Evolutionary conservation across 2,888 invertebrate species (phyloP).

Genomic region (Dryococelus australis): DNA sequence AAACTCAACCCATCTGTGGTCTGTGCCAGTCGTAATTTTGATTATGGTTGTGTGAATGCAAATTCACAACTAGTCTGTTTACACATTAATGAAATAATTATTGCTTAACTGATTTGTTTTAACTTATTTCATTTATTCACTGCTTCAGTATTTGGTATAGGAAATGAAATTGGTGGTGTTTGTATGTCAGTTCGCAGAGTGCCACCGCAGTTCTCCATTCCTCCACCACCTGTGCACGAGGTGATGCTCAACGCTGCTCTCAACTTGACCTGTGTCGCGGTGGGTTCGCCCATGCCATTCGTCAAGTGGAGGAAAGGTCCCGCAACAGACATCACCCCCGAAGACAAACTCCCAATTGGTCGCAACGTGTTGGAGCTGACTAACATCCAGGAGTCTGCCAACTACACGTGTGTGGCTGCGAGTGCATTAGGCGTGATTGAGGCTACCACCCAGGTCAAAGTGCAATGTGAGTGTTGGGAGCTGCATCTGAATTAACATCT

Average conservation of each 20-base stretch:
- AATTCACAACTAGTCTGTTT: too few relatives aligned
- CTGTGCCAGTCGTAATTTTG: too few relatives aligned
- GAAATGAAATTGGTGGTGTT: too few relatives aligned
- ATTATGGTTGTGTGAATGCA: too few relatives aligned
- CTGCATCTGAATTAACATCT: too few relatives aligned
- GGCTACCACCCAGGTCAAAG: constrained; percentile 86
- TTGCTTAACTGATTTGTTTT: too few relatives aligned
- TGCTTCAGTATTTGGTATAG: too few relatives aligned
- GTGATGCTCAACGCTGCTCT: constrained; percentile 91
- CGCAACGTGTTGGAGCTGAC: constrained; percentile 86
- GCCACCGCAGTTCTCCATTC: constrained; percentile 93
- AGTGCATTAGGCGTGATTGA: constrained; percentile 94
- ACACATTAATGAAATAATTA: too few relatives aligned
- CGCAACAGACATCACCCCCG: constrained; percentile 84
- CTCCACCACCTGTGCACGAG: constrained; percentile 83
- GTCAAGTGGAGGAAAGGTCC: constrained; percentile 92
- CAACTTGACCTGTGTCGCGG: constrained; percentile 95
- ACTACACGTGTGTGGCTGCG: constrained; percentile 96
- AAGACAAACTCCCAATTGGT: constrained; percentile 85
- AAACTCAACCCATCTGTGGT: too few relatives aligned
- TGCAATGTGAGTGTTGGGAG: constrained; percentile 82
- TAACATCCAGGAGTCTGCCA: constrained; percentile 90
- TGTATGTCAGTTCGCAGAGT: constrained; percentile 84
- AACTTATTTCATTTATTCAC: too few relatives aligned
- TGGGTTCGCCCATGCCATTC: constrained; percentile 97